These are phyloP conservation scores for Anas platyrhynchos DNA, from an alignment of 2,113 vertebrate genomes.

Conservation along the genomic window DNA sequence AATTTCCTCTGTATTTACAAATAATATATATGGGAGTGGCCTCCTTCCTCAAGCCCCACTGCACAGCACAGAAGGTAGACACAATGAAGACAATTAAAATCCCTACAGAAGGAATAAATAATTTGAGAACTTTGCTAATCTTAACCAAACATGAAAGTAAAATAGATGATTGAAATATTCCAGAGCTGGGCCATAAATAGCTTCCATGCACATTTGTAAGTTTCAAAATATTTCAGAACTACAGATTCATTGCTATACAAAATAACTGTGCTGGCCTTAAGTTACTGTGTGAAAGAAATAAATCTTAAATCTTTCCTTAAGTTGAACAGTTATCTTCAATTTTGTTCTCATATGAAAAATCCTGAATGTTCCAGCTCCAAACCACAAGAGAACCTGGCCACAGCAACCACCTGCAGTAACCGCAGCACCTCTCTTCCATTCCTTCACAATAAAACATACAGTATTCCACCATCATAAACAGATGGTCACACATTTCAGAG, in stretches of 20 bases:
- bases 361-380: neutral
- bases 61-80: neutral
- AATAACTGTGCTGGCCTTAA: neutral
- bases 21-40: neutral
- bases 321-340: neutral
- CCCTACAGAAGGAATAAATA: neutral
- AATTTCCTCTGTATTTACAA: neutral
- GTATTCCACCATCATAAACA: neutral
- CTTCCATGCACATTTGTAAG: neutral
- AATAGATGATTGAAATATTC: neutral
- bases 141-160: neutral
- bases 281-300: neutral
- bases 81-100: neutral
- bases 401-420: neutral
- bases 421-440: neutral
- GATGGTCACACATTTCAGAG: neutral
- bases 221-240: neutral
- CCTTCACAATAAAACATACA: neutral
- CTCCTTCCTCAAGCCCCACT: fast-evolving
- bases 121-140: neutral
- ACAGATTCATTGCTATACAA: neutral
- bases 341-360: neutral
- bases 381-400: neutral
- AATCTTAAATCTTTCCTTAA: neutral
- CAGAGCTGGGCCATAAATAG: neutral